These are phyloP conservation scores for Oegoconia quadripuncta DNA, from an alignment of 2,888 invertebrate genomes.

Conservation along the genomic window DNA sequence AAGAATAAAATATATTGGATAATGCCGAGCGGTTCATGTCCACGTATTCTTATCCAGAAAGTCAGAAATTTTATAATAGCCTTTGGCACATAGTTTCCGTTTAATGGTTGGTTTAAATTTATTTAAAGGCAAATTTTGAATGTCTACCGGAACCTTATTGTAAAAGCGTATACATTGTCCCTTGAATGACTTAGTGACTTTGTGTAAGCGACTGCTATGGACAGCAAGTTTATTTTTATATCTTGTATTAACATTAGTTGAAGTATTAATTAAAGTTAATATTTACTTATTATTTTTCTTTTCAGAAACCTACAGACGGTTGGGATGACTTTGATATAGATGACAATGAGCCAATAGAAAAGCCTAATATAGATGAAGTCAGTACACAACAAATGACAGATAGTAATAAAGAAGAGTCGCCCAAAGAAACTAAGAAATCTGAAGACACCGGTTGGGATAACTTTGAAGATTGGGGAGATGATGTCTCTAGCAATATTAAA, in stretches of 20 bases:
- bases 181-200: too few relatives aligned
- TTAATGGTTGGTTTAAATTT: too few relatives aligned
- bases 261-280: background rate
- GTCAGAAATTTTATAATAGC: too few relatives aligned
- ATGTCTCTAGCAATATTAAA: conserved; percentile 19
- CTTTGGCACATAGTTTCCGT: too few relatives aligned
- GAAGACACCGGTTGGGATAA: conserved; percentile 74
- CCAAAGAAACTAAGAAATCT: conserved; percentile 35
- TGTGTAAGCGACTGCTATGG: too few relatives aligned
- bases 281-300: conserved; percentile 1
- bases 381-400: conserved; percentile 1
- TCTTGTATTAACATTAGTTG: background rate
- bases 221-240: too few relatives aligned
- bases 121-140: too few relatives aligned
- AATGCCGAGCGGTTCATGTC: too few relatives aligned
- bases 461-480: conserved; percentile 69
- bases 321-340: conserved; percentile 76
- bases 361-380: conserved; percentile 8
- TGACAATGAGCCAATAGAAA: conserved; percentile 34
- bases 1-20: too few relatives aligned
- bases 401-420: conserved; percentile 7
- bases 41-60: too few relatives aligned
- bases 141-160: too few relatives aligned
- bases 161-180: too few relatives aligned
- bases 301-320: conserved; percentile 47